Conservation (phyloP, 2,888 invertebrate species). For the Coleophora flavipennella region DNA sequence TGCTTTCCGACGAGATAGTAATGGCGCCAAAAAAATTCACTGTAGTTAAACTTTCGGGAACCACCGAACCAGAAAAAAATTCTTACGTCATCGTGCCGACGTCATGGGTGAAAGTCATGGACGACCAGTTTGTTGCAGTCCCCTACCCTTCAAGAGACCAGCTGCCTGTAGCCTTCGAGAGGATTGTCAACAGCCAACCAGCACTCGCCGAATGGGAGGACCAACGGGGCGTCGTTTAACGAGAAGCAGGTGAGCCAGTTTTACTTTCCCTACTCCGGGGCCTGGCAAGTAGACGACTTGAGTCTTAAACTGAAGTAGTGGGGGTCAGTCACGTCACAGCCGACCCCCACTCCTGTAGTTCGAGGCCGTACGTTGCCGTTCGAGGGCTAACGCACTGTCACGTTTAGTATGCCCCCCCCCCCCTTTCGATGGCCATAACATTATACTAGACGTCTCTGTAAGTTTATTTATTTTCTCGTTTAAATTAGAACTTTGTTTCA, state of each 20-base stretch:
- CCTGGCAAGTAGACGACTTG: too few relatives aligned
- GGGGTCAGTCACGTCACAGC: too few relatives aligned
- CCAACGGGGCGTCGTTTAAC: neutral
- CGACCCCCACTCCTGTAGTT: too few relatives aligned
- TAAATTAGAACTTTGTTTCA: neutral
- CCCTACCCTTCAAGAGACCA: neutral
- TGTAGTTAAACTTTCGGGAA: neutral
- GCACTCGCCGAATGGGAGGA: neutral
- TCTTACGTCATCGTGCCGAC: neutral
- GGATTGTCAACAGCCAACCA: constrained; percentile 1
- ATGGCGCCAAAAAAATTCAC: neutral
- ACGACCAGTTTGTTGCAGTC: neutral
- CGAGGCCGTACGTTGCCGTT: too few relatives aligned
- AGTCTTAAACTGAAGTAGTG: too few relatives aligned
- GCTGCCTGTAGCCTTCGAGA: neutral
- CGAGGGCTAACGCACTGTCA: too few relatives aligned
- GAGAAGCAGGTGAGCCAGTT: neutral
- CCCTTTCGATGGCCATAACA: neutral
- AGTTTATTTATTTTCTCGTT: too few relatives aligned
- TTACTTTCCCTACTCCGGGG: too few relatives aligned
- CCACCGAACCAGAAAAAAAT: neutral
- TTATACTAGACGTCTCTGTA: too few relatives aligned
- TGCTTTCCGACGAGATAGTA: neutral
- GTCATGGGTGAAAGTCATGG: neutral
- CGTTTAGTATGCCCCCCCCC: neutral